Conservation (phyloP, 53 echinoderm and acorn worm species). For the Paelopatides confundens region DNA sequence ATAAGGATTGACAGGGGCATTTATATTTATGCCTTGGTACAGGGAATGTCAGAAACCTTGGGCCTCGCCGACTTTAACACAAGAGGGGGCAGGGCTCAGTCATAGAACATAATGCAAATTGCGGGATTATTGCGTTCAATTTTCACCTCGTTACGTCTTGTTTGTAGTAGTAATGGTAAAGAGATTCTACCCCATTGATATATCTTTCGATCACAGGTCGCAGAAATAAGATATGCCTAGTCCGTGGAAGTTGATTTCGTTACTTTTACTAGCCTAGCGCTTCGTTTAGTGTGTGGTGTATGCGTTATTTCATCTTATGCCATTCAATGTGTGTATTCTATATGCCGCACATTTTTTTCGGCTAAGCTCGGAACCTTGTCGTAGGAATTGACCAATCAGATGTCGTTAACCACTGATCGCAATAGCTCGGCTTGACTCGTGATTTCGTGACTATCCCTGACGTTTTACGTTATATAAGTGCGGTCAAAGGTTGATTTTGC, state of each 20-base stretch:
- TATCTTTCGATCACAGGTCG: slow-evolving; percentile 17
- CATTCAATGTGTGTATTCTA: slow-evolving; percentile 32
- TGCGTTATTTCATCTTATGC: neutral
- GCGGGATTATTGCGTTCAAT: neutral
- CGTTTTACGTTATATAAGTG: neutral
- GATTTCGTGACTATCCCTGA: neutral
- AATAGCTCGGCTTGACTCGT: neutral
- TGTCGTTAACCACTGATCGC: neutral
- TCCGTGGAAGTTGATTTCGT: neutral
- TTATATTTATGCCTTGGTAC: slow-evolving; percentile 43
- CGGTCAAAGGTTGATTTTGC: neutral
- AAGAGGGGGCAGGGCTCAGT: slow-evolving; percentile 33
- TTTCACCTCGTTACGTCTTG: slow-evolving; percentile 11
- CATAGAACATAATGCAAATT: neutral
- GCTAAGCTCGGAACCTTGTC: slow-evolving; percentile 11
- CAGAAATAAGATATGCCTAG: neutral
- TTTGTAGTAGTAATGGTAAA: neutral
- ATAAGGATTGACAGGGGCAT: slow-evolving; percentile 21
- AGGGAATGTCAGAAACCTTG: slow-evolving; percentile 42
- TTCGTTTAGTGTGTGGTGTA: neutral
- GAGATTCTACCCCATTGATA: slow-evolving; percentile 28
- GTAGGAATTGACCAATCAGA: slow-evolving; percentile 44
- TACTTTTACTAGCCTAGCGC: neutral
- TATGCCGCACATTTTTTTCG: slow-evolving; percentile 23
- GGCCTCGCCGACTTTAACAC: slow-evolving; percentile 13